These are phyloP conservation scores for Pollenia angustigena DNA, from an alignment of 2,888 invertebrate genomes.

Conservation along the genomic window DNA sequence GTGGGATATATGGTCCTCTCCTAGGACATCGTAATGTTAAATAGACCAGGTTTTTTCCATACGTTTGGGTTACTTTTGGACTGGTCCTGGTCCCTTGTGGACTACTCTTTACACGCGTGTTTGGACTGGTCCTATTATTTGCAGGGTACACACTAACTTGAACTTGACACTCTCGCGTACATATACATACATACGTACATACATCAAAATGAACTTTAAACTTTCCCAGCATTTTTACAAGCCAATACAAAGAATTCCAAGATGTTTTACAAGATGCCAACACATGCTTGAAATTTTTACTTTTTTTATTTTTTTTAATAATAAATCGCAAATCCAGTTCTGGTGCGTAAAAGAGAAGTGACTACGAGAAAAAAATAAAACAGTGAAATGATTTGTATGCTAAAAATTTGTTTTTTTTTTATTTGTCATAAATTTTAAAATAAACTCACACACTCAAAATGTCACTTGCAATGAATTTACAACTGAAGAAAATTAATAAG, in stretches of 20 bases:
- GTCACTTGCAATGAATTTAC: slow-evolving; percentile 67
- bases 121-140: too few relatives aligned
- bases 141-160: slow-evolving; percentile 27
- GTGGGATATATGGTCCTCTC: too few relatives aligned
- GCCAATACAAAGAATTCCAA: slow-evolving; percentile 22
- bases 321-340: background rate
- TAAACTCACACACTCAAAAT: slow-evolving; percentile 50
- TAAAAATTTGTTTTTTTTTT: slow-evolving; percentile 27
- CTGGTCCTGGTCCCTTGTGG: too few relatives aligned
- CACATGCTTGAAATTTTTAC: slow-evolving; percentile 54
- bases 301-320: background rate
- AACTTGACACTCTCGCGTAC: background rate
- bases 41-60: too few relatives aligned
- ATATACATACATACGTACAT: too few relatives aligned
- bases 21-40: too few relatives aligned
- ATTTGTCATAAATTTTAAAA: slow-evolving; percentile 37
- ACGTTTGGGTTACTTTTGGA: too few relatives aligned
- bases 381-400: slow-evolving; percentile 29
- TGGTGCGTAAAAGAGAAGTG: slow-evolving; percentile 24
- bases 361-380: background rate
- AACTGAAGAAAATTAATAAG: background rate
- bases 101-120: too few relatives aligned
- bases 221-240: slow-evolving; percentile 62
- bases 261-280: slow-evolving; percentile 43
- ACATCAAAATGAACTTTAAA: slow-evolving; percentile 61